Base-by-base conservation (phyloP, 1,140 invertebrate species). In the Drosophila parabipectinata region DNA sequence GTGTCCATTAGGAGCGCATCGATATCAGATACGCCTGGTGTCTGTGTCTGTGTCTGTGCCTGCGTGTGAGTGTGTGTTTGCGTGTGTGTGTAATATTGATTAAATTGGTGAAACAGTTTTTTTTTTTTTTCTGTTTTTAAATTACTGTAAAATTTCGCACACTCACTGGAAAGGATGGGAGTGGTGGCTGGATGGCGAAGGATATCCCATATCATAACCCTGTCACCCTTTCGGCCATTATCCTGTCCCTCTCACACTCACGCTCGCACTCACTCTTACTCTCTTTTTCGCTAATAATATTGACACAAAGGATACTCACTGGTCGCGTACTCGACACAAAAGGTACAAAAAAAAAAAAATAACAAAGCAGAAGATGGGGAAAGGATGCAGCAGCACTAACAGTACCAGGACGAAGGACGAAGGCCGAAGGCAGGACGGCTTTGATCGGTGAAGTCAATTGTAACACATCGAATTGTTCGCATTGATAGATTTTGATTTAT, bases 401-500 rank as follows among this genome's bases (percentile, higher is more conserved):
- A 21, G 21, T 3, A 21, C 1, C 21, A 21, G 21, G 41, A 8
- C 41, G 14, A 18, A 52, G 68, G 9, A 56, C 14, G 8, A 32
- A 32, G 32, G 34, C 12, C 12, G 58, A 21, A 76, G 58, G 69
- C 73, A 76, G 77, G 61, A 79, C 67, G 79, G 83, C 83, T 88
- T 89, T 88, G 84, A 88, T 88, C 84, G 84, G 84, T 83, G 84
- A 88, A 88, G 84, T 88, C 84, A 88, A 88, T 88, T 88, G 84
- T 88, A 88, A 88, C 84, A 88, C 68, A 89, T 88, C 79, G 84
- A 88, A 88, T 83, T 89, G 84, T 89, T 79, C 84, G 73, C 79
- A 89, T 89, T 88, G 84, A 88, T 88, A 89, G 84, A 88, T 89
- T 89, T 88, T 88, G 84, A 88, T 88, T 88, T 88, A 88, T 88